phyloP scores from a whole-genome alignment of 1,140 invertebrate species.

The Bactericera cockerelli region DNA sequence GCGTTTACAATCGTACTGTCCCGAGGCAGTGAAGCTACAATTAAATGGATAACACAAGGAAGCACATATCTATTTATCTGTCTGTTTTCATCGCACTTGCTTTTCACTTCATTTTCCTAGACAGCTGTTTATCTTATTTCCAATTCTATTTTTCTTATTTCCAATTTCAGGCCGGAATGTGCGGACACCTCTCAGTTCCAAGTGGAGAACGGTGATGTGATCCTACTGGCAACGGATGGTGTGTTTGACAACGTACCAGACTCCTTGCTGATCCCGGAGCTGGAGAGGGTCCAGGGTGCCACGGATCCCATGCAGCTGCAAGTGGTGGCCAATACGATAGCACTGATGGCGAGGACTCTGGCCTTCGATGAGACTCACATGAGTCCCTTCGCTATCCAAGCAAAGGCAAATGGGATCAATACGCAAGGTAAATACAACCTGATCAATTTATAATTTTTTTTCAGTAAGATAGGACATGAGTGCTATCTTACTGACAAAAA shows the following conservation, averaged over 20 bases:
- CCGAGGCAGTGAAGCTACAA: no score
- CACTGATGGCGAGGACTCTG: constrained; percentile 79
- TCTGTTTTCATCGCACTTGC: no score
- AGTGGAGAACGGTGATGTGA: constrained; percentile 88
- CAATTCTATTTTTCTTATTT: no score
- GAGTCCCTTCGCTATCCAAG: constrained; percentile 88
- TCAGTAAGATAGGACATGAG: no score
- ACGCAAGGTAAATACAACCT: constrained; percentile 53
- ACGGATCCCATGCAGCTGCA: constrained; percentile 59
- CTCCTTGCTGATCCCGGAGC: constrained; percentile 64
- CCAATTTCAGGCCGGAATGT: constrained; percentile 70
- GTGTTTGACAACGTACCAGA: constrained; percentile 96
- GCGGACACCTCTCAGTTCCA: constrained; percentile 79
- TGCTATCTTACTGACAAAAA: no score
- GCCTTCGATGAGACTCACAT: constrained; percentile 87
- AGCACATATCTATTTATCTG: no score
- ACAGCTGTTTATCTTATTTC: no score
- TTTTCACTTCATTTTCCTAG: no score
- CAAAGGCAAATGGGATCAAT: constrained; percentile 80
- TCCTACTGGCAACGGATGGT: constrained; percentile 90
- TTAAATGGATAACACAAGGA: no score
- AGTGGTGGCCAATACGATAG: constrained; percentile 82
- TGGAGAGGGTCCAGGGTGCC: constrained; percentile 40
- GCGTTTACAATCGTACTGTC: no score
- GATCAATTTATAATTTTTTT: no score